Evolutionary conservation across 92 coral and sea anemone genomes (phyloP).

Genomic region (Porites lobata): DNA sequence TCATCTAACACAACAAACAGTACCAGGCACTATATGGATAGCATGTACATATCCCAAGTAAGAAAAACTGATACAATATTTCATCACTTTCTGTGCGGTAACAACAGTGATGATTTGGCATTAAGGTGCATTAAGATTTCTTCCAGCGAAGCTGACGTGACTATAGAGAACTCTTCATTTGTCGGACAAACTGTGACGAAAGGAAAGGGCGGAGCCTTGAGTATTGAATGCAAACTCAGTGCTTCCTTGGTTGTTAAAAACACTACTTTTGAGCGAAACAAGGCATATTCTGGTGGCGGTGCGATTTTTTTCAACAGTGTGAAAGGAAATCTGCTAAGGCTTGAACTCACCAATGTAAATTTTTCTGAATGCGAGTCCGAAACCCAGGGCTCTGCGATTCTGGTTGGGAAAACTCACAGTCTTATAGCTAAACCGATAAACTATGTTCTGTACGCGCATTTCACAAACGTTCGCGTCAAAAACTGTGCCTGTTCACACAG

Average conservation of each 20-base stretch:
- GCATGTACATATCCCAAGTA: constrained; percentile 19
- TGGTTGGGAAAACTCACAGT: constrained; percentile 8
- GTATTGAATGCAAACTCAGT: neutral
- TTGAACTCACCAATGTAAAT: constrained; percentile 32
- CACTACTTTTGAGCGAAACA: constrained; percentile 34
- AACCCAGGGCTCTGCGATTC: constrained; percentile 18
- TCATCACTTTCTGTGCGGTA: constrained; percentile 12
- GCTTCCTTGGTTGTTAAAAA: constrained; percentile 23
- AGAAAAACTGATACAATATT: constrained; percentile 15
- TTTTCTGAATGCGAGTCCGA: constrained; percentile 21
- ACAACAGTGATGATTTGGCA: constrained; percentile 22
- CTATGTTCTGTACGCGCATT: constrained; percentile 28
- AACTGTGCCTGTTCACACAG: neutral
- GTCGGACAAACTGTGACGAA: neutral
- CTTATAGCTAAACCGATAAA: neutral
- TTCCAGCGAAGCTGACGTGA: constrained; percentile 2
- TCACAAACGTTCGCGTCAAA: constrained; percentile 1
- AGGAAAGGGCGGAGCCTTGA: constrained; percentile 37
- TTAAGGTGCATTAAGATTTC: constrained; percentile 41
- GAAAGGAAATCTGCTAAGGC: constrained; percentile 5
- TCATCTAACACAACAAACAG: neutral
- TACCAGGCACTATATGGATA: constrained; percentile 4
- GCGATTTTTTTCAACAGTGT: constrained; percentile 20
- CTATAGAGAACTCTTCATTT: constrained; percentile 32
- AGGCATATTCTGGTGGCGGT: constrained; percentile 37